phyloP scores from a whole-genome alignment of 2,888 invertebrate genomes.

The Lampropteryx suffumata region DNA sequence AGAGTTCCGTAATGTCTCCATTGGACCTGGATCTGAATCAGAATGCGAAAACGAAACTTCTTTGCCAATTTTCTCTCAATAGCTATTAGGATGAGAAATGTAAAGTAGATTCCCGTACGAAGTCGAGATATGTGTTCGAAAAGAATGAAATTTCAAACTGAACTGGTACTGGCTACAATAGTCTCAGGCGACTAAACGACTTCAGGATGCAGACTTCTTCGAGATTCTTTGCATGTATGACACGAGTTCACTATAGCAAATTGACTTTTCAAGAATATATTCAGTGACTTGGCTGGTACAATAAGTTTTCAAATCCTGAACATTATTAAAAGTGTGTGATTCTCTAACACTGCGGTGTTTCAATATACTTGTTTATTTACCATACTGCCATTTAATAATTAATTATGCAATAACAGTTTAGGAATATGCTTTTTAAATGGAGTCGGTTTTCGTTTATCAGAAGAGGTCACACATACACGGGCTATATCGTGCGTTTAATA shows the following conservation, averaged over 20 bases:
- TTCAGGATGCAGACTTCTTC: constrained; percentile 52
- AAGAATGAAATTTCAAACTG: constrained; percentile 78
- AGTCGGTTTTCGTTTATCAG: no score
- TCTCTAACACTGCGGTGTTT: no score
- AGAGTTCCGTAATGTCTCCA: constrained; percentile 55
- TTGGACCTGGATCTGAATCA: constrained; percentile 56
- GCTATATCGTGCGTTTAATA: no score
- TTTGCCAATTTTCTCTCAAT: constrained; percentile 81
- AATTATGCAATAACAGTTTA: no score
- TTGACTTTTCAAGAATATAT: constrained; percentile 22
- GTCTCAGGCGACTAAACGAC: constrained; percentile 48
- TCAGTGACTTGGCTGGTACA: constrained; percentile 19
- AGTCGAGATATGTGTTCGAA: constrained; percentile 78
- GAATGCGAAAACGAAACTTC: constrained; percentile 73
- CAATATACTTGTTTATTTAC: no score
- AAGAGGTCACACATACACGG: no score
- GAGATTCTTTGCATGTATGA: constrained; percentile 55
- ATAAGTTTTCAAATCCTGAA: constrained; percentile 21
- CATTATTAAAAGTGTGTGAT: neutral
- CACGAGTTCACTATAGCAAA: constrained; percentile 26
- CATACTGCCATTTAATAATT: no score
- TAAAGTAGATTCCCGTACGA: constrained; percentile 78
- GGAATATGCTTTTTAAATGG: no score
- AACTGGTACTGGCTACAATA: constrained; percentile 59
- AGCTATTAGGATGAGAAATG: constrained; percentile 83